phyloP scores from a whole-genome alignment of 1,140 invertebrate species.

The Drosophila watanabei region DNA sequence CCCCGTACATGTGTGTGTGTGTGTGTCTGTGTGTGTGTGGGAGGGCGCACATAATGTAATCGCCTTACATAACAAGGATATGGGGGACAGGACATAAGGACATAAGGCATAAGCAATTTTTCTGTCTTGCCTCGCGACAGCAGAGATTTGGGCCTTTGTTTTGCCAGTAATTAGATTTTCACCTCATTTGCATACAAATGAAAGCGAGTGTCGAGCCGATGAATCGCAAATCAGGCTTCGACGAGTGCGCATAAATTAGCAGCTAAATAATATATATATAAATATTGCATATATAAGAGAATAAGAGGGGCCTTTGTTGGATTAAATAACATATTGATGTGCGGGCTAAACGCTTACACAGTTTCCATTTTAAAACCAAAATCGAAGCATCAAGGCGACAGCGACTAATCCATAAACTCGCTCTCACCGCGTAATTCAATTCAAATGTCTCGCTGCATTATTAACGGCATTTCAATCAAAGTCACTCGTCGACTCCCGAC shows the following conservation, averaged over 20 bases:
- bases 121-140: constrained; percentile 53
- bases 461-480: constrained; percentile 73
- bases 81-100: constrained; percentile 1
- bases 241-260: constrained; percentile 62
- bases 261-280: constrained; percentile 18
- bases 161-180: constrained; percentile 79
- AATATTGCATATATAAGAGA: not conserved
- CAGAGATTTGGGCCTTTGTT: constrained; percentile 63
- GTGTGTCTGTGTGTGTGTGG: constrained; percentile 14
- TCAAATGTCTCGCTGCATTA: constrained; percentile 73
- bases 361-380: constrained; percentile 47
- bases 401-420: constrained; percentile 38
- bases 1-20: constrained; percentile 39
- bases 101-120: constrained; percentile 57
- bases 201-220: constrained; percentile 17
- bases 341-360: constrained; percentile 27
- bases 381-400: not conserved
- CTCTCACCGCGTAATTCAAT: constrained; percentile 62
- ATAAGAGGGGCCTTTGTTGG: not conserved
- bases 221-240: constrained; percentile 40
- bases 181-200: constrained; percentile 81
- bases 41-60: constrained; percentile 68
- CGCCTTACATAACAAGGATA: constrained; percentile 61
- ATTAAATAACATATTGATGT: constrained; percentile 31
- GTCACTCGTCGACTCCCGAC: constrained; percentile 10